Evolutionary conservation across 2,113 vertebrate species (phyloP).

Genomic region (Salminus brasiliensis): DNA sequence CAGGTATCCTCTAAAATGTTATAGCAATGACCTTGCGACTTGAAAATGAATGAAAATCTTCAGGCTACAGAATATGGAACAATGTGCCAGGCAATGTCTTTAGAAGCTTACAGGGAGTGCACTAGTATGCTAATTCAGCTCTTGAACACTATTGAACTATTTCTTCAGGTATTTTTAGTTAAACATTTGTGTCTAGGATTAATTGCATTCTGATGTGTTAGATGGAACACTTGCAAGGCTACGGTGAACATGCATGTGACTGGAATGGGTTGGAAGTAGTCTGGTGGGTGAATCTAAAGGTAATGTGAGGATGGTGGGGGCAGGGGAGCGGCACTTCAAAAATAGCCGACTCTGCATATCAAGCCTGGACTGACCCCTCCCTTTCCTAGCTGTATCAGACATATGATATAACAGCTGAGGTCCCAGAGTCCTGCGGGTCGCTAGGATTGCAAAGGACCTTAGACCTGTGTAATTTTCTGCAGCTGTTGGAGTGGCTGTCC

Average conservation of each 20-base stretch:
- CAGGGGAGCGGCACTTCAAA: slow-evolving; percentile 11
- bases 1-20: not conserved
- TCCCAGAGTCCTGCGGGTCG: slow-evolving; percentile 17
- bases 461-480: slow-evolving; percentile 8
- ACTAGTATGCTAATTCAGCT: not conserved
- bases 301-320: slow-evolving; percentile 22
- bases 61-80: not conserved
- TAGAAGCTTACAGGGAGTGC: not conserved
- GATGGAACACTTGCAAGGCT: not conserved
- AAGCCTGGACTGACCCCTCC: slow-evolving; percentile 16
- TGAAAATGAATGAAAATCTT: not conserved
- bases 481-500: slow-evolving; percentile 10
- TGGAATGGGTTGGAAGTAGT: not conserved
- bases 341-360: slow-evolving; percentile 48
- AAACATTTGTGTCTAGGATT: not conserved
- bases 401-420: slow-evolving; percentile 36
- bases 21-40: not conserved
- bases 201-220: too few relatives aligned
- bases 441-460: not conserved
- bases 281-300: not conserved
- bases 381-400: not conserved
- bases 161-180: not conserved
- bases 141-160: not conserved
- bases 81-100: not conserved
- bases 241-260: not conserved